phyloP scores from a whole-genome alignment of 2,797 vertebrate genomes.

The Myotis pilosus region DNA sequence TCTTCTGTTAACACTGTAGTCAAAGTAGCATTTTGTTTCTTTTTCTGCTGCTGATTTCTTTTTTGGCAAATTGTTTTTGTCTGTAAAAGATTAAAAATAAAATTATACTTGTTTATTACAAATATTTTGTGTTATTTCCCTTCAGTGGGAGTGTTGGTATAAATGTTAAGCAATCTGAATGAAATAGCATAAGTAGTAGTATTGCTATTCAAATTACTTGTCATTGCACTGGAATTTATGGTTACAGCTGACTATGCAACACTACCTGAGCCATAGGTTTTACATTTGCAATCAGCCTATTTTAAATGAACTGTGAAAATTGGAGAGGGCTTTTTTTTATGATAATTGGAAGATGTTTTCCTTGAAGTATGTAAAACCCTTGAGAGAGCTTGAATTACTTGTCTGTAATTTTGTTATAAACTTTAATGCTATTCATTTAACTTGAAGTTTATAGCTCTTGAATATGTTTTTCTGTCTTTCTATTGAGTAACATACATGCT shows the following conservation, averaged over 20 bases:
- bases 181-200: slow-evolving; percentile 81
- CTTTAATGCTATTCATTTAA: slow-evolving; percentile 84
- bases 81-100: slow-evolving; percentile 71
- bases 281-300: slow-evolving; percentile 82
- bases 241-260: slow-evolving; percentile 81
- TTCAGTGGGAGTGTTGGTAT: slow-evolving; percentile 76
- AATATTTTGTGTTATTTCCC: slow-evolving; percentile 80
- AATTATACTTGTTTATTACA: slow-evolving; percentile 81
- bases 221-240: slow-evolving; percentile 80
- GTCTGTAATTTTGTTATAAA: slow-evolving; percentile 84
- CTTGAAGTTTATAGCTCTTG: slow-evolving; percentile 74
- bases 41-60: slow-evolving; percentile 69
- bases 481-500: slow-evolving; percentile 40
- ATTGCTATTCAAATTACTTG: slow-evolving; percentile 78
- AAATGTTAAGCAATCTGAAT: slow-evolving; percentile 82
- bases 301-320: slow-evolving; percentile 85
- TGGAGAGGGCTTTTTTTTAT: slow-evolving; percentile 84
- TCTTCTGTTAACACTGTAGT: slow-evolving; percentile 13
- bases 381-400: slow-evolving; percentile 81
- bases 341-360: slow-evolving; percentile 85
- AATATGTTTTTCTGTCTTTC: slow-evolving; percentile 72
- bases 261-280: slow-evolving; percentile 81
- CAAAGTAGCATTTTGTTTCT: slow-evolving; percentile 38
- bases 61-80: slow-evolving; percentile 68
- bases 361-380: slow-evolving; percentile 82